phyloP scores from a whole-genome alignment of 2,797 vertebrate species.

The Aulostomus chinensis region DNA sequence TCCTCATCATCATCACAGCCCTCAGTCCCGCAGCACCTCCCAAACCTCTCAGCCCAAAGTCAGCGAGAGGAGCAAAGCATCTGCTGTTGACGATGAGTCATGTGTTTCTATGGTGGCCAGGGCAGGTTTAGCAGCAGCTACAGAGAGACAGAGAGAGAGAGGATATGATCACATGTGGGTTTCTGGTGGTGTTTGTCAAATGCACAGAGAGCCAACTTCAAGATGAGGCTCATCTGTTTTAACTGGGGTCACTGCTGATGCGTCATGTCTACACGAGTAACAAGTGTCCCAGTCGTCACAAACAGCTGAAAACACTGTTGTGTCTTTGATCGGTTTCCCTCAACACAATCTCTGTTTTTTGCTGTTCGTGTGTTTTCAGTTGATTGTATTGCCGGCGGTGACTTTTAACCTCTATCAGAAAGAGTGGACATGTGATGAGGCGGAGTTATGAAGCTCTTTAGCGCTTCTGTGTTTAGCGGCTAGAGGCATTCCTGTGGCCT shows the following conservation, averaged over 20 bases:
- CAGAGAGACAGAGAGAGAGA: background rate
- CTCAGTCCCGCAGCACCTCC: slow-evolving; percentile 40
- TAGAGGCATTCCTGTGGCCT: slow-evolving; percentile 51
- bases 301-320: too few relatives aligned
- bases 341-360: too few relatives aligned
- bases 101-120: slow-evolving; percentile 47
- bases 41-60: slow-evolving; percentile 41
- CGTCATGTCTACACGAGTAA: too few relatives aligned
- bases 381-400: too few relatives aligned
- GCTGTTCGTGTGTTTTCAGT: too few relatives aligned
- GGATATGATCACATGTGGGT: background rate
- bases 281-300: too few relatives aligned
- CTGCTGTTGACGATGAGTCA: slow-evolving; percentile 51
- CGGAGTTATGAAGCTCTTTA: slow-evolving; percentile 20
- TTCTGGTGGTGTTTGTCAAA: too few relatives aligned
- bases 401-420: slow-evolving; percentile 26
- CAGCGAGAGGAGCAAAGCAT: slow-evolving; percentile 42
- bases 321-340: too few relatives aligned
- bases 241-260: too few relatives aligned
- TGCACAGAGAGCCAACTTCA: too few relatives aligned
- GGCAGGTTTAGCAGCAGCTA: slow-evolving; percentile 29
- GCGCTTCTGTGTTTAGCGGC: slow-evolving; percentile 19
- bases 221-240: too few relatives aligned
- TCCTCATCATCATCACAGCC: too few relatives aligned
- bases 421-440: slow-evolving; percentile 18